A percentile compares a stretch with the other conserved stretches of the same genome.
Evolutionary conservation across 2,797 vertebrate genomes (phyloP).

Genomic region (Sebastes alutus): DNA sequence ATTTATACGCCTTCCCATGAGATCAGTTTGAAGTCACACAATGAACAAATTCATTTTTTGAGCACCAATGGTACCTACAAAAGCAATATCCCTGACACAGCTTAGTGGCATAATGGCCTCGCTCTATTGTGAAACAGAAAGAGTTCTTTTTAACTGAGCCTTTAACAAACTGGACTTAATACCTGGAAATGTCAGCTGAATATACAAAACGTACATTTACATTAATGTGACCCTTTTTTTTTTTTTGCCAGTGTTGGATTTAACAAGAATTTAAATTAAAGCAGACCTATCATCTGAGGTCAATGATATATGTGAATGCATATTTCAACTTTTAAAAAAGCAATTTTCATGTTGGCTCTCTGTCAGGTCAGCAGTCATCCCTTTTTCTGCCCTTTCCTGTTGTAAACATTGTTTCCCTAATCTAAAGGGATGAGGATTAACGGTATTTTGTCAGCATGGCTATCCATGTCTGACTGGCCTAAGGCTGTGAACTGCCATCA

Average conservation of each 20-base stretch:
- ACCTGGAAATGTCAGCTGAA: constrained; percentile 32
- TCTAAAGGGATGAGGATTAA: constrained; percentile 73
- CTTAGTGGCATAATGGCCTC: constrained; percentile 30
- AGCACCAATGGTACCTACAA: not conserved
- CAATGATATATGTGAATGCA: constrained; percentile 36
- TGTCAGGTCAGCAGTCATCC: constrained; percentile 60
- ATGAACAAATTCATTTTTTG: not conserved
- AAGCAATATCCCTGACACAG: constrained; percentile 20
- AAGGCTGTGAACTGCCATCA: constrained; percentile 55
- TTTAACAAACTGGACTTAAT: constrained; percentile 33
- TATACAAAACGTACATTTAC: constrained; percentile 35
- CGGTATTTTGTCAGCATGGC: constrained; percentile 57
- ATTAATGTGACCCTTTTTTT: constrained; percentile 30
- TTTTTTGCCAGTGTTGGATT: constrained; percentile 4
- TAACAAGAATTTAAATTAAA: constrained; percentile 38
- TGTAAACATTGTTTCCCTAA: constrained; percentile 65
- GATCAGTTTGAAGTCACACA: too few species aligned
- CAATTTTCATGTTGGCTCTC: constrained; percentile 50
- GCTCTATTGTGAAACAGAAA: not conserved
- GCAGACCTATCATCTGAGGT: constrained; percentile 14
- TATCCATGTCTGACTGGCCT: constrained; percentile 59
- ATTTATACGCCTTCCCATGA: too few species aligned
- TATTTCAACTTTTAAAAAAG: constrained; percentile 52
- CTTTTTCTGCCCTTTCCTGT: constrained; percentile 53
- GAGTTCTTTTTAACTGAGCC: constrained; percentile 11